Conservation (phyloP, 2,888 invertebrate genomes). For the Oeneis ivallda region DNA sequence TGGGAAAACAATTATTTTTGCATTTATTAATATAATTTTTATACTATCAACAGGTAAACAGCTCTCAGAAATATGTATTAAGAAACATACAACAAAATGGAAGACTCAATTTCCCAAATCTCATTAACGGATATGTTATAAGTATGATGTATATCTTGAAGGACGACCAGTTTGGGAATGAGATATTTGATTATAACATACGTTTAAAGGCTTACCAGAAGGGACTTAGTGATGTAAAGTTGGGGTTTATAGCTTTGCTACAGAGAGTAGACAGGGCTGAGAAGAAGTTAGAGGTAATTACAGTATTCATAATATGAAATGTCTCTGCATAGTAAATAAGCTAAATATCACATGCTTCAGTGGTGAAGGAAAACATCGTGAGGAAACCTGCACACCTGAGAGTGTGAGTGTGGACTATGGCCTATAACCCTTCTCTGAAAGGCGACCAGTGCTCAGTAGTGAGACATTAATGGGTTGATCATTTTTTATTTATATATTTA, state of each 20-base stretch:
- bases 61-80: slow-evolving; percentile 69
- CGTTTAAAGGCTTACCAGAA: slow-evolving; percentile 51
- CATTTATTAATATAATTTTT: background rate
- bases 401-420: no score
- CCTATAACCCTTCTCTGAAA: no score
- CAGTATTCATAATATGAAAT: no score
- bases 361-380: no score
- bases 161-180: slow-evolving; percentile 58
- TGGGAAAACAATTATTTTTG: no score
- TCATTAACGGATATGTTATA: slow-evolving; percentile 64
- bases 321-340: no score
- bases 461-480: no score
- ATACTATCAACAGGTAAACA: slow-evolving; percentile 47
- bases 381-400: no score
- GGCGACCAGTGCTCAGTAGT: no score
- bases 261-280: slow-evolving; percentile 60
- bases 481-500: no score
- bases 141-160: slow-evolving; percentile 64
- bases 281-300: slow-evolving; percentile 57
- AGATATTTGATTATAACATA: slow-evolving; percentile 64
- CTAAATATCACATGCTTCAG: no score
- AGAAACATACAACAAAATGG: slow-evolving; percentile 64
- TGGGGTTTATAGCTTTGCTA: slow-evolving; percentile 50
- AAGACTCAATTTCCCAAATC: slow-evolving; percentile 63
- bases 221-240: slow-evolving; percentile 54